These are phyloP conservation scores for Dolichopus griseipennis DNA, from an alignment of 2,888 invertebrate species.

Conservation along the genomic window DNA sequence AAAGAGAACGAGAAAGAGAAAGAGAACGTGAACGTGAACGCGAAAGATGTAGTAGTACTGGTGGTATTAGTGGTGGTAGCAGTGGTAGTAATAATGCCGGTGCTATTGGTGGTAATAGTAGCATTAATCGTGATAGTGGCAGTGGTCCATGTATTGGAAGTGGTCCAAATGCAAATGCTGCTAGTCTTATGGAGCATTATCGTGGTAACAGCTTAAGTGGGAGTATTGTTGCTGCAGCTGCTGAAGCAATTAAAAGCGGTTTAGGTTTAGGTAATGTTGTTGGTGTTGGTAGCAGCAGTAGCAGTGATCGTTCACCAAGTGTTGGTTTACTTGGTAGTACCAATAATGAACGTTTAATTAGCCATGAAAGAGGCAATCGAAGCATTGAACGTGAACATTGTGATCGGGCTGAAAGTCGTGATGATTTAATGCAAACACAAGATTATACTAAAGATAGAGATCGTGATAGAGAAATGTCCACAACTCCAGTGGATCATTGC, in stretches of 20 bases:
- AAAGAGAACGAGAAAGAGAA: conserved; percentile 29
- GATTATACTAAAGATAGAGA: conserved; percentile 46
- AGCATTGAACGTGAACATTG: conserved; percentile 28
- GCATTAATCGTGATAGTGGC: conserved; percentile 8
- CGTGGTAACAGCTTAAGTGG: conserved; percentile 21
- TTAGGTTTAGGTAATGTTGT: conserved; percentile 34
- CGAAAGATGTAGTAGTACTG: conserved; percentile 39
- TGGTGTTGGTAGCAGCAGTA: conserved; percentile 27
- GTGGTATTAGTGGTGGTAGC: conserved; percentile 36
- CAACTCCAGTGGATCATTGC: conserved; percentile 44
- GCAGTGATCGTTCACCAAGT: conserved; percentile 41
- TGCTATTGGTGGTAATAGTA: conserved; percentile 20
- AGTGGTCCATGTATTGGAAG: conserved; percentile 5
- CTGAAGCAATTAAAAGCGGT: conserved; percentile 33
- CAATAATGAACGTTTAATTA: conserved; percentile 30
- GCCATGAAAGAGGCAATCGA: conserved; percentile 33
- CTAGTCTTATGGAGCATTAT: conserved; percentile 15
- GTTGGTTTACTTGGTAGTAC: conserved; percentile 28
- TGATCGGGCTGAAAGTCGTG: conserved; percentile 38
- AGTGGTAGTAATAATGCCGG: conserved; percentile 26
- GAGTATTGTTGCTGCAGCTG: conserved; percentile 26
- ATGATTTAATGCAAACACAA: conserved; percentile 41
- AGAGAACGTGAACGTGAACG: conserved; percentile 38
- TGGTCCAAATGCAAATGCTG: neutral
- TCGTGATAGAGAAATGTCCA: conserved; percentile 51